phyloP scores from a whole-genome alignment of 2,113 vertebrate species.

The Pleuronectes platessa region DNA sequence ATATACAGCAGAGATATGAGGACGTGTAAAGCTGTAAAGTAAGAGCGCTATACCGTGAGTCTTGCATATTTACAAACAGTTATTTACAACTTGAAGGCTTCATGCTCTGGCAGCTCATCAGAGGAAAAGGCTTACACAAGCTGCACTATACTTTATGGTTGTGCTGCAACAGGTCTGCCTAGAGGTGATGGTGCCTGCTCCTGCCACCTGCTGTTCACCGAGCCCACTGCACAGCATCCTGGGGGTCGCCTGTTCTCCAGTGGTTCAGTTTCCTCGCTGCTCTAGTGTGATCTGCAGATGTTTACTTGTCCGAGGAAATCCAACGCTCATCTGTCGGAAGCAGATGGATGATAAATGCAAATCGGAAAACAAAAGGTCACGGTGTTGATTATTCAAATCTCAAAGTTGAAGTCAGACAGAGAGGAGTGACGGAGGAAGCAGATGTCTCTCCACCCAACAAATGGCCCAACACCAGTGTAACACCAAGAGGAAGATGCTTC shows the following conservation, averaged over 20 bases:
- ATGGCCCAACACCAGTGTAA: neutral
- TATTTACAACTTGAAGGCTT: slow-evolving; percentile 38
- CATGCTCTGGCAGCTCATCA: slow-evolving; percentile 38
- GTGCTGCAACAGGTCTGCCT: slow-evolving; percentile 54
- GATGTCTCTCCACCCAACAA: neutral
- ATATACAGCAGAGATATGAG: neutral
- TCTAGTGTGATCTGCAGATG: slow-evolving; percentile 8
- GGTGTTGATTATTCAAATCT: slow-evolving; percentile 9
- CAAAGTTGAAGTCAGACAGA: neutral
- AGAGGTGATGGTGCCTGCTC: slow-evolving; percentile 33
- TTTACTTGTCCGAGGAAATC: slow-evolving; percentile 29
- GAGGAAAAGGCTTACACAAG: slow-evolving; percentile 30
- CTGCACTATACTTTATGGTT: slow-evolving; percentile 29
- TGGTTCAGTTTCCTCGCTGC: neutral
- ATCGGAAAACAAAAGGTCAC: neutral
- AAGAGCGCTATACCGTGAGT: slow-evolving; percentile 17
- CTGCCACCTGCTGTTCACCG: slow-evolving; percentile 65
- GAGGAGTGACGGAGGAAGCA: neutral
- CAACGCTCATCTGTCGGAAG: slow-evolving; percentile 5
- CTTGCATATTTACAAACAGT: slow-evolving; percentile 37
- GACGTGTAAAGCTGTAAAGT: slow-evolving; percentile 15
- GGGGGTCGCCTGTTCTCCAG: neutral
- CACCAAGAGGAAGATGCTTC: neutral
- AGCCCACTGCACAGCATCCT: slow-evolving; percentile 39
- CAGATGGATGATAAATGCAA: slow-evolving; percentile 1